Conservation (phyloP, 2,113 vertebrate species). For the Chloropsis cyanopogon region DNA sequence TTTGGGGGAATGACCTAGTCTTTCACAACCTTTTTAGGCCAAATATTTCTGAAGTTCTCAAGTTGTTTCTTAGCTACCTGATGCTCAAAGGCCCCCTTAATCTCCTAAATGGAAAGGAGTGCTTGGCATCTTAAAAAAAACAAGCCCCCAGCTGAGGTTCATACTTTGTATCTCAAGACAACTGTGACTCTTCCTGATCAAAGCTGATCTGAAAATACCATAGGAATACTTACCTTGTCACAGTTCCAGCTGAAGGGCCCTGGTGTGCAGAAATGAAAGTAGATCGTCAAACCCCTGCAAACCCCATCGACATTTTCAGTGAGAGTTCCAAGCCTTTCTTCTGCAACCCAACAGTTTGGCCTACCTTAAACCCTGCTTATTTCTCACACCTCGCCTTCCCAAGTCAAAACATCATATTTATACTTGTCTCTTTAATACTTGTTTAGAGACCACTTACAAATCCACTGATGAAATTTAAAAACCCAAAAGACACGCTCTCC, state of each 20-base stretch:
- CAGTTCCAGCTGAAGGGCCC: not conserved
- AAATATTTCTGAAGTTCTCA: not conserved
- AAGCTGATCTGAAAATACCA: not conserved
- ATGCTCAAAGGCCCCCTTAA: not conserved
- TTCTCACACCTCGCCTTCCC: not conserved
- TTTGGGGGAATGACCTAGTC: not conserved
- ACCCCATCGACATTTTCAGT: not conserved
- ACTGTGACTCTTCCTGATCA: not conserved
- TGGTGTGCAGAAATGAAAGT: not conserved
- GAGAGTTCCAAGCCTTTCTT: not conserved
- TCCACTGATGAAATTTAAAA: conserved; percentile 42
- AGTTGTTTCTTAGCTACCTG: not conserved
- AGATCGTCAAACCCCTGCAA: not conserved
- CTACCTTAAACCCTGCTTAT: not conserved
- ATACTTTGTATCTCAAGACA: not conserved
- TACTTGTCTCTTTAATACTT: conserved; percentile 31
- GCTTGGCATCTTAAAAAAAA: not conserved
- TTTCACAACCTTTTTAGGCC: not conserved
- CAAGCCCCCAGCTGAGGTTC: not conserved
- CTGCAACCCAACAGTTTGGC: not conserved
- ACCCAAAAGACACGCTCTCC: not conserved
- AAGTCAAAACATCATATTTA: conserved; percentile 1
- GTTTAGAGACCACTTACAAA: conserved; percentile 34
- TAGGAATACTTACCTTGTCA: not conserved
- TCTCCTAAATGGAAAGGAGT: not conserved